Conservation (phyloP, 2,888 invertebrate genomes). For the Oxytorus armatus region DNA sequence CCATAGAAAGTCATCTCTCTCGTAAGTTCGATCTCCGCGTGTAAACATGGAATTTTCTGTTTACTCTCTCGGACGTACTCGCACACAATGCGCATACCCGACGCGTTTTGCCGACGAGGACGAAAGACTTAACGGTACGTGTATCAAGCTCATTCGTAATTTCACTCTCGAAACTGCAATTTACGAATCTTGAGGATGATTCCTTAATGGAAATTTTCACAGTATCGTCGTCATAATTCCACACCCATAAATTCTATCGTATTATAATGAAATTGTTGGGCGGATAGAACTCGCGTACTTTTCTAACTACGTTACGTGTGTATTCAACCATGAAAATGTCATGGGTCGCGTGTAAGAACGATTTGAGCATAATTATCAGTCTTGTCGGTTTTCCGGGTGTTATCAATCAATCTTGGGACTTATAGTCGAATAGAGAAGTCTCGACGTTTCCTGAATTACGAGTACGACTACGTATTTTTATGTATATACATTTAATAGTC, state of each 20-base stretch:
- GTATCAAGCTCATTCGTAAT: slow-evolving; percentile 25
- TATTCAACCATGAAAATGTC: slow-evolving; percentile 35
- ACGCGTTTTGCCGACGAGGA: not conserved
- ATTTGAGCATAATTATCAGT: slow-evolving; percentile 36
- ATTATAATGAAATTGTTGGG: too few relatives aligned
- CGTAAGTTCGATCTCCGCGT: not conserved
- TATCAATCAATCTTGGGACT: not conserved
- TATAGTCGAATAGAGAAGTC: slow-evolving; percentile 17
- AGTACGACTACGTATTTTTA: slow-evolving; percentile 19
- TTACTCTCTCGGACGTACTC: not conserved
- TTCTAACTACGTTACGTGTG: too few relatives aligned
- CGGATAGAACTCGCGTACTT: too few relatives aligned
- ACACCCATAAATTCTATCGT: not conserved
- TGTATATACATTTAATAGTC: slow-evolving; percentile 9
- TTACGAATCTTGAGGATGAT: slow-evolving; percentile 2
- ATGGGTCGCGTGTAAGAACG: slow-evolving; percentile 10
- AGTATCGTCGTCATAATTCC: not conserved
- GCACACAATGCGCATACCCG: not conserved
- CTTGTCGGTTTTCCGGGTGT: slow-evolving; percentile 5
- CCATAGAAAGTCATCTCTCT: slow-evolving; percentile 49
- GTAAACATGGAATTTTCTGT: slow-evolving; percentile 22
- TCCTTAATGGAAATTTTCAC: slow-evolving; percentile 19
- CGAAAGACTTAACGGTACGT: slow-evolving; percentile 27
- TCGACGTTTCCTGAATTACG: slow-evolving; percentile 45
- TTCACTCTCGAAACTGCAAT: slow-evolving; percentile 54